Evolutionary conservation across 1,140 invertebrate genomes (phyloP).

Genomic region (Agrypnia vestita): DNA sequence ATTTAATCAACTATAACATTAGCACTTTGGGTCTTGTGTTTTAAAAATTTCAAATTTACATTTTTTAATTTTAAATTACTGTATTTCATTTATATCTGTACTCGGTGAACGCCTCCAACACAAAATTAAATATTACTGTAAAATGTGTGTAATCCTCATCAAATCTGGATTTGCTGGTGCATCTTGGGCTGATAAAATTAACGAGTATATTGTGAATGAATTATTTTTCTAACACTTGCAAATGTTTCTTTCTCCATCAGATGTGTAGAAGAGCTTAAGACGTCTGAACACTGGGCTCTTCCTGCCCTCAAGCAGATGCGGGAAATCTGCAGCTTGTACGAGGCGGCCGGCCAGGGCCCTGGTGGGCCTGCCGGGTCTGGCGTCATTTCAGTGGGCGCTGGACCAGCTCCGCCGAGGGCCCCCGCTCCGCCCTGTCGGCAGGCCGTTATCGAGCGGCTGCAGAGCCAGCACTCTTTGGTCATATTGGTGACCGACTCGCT

Average conservation of each 20-base stretch:
- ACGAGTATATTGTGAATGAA: too few species aligned
- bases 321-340: slow-evolving; percentile 96
- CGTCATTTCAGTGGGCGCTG: slow-evolving; percentile 62
- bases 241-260: slow-evolving; percentile 58
- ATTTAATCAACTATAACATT: too few species aligned
- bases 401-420: slow-evolving; percentile 68
- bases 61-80: too few species aligned
- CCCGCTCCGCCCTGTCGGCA: slow-evolving; percentile 81
- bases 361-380: slow-evolving; percentile 62
- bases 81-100: too few species aligned
- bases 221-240: neutral
- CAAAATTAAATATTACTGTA: too few species aligned
- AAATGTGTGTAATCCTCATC: too few species aligned
- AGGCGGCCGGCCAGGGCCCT: slow-evolving; percentile 82
- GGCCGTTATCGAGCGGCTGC: slow-evolving; percentile 91
- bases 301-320: slow-evolving; percentile 96
- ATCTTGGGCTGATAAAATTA: too few species aligned
- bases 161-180: too few species aligned
- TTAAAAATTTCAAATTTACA: too few species aligned
- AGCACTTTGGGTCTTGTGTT: too few species aligned
- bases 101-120: too few species aligned
- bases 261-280: slow-evolving; percentile 95
- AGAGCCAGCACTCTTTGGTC: slow-evolving; percentile 93
- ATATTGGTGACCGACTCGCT: slow-evolving; percentile 95
- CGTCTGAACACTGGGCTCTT: slow-evolving; percentile 91